Evolutionary conservation across 2,888 invertebrate species (phyloP), one percentile per base, ranked within the genome.

Genomic region (Rhagophthalmus giganteus): DNA sequence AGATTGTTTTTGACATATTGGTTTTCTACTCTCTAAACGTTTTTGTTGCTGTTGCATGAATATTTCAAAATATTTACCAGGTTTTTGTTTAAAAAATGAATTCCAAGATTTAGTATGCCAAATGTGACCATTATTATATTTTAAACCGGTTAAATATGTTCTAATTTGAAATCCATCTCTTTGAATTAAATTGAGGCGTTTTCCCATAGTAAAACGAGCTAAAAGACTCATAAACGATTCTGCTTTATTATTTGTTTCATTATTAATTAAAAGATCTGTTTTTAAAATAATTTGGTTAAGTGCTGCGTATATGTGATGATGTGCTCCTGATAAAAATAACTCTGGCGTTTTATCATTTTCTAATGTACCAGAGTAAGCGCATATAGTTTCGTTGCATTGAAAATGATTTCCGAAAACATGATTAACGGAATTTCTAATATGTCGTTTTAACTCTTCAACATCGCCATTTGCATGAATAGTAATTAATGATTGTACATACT

Each of bases 241-340:
- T 6, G 46, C 46, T 25, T 31, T 26, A 28, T 41, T 46, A 12
- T 41, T 46, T 11, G 38, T 46, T 40, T 46, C 38, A 24, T 46
- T 46, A 9, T 46, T 31, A 8, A 46, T 46, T 15, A 39, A 27
- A 9, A 15, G 9, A 41, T n/a, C 27, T n/a, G 27, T n/a, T n/a
- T n/a, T n/a, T n/a, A n/a, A n/a, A n/a, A n/a, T n/a, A n/a, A n/a
- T n/a, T n/a, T n/a, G n/a, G n/a, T n/a, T n/a, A n/a, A n/a, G n/a
- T n/a, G n/a, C n/a, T n/a, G n/a, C n/a, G n/a, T 27, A 27, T 9
- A 27, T 8, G 4, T 27, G 10, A 27, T 4, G 27, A 7, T 20
- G 7, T 5, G 7, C n/a, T n/a, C n/a, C n/a, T 20, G 20, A 5
- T 10, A 28, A 28, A 28, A 28, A 6, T 28, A 2, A 28, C n/a